Evolutionary conservation across 1,140 invertebrate genomes (phyloP), one percentile per base, ranked within the genome.

Genomic region (Popillia japonica): DNA sequence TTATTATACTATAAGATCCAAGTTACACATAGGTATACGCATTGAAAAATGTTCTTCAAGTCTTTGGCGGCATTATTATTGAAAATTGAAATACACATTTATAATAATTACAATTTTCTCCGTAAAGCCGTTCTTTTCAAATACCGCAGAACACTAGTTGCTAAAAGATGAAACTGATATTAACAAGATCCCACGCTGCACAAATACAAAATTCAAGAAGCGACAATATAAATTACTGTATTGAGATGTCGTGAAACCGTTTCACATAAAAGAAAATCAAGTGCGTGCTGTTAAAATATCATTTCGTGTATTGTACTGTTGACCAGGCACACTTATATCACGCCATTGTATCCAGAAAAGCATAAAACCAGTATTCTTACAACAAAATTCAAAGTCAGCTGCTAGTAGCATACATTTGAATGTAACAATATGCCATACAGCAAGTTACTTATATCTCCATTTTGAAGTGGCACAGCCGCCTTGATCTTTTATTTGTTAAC

Each of bases 401-500:
- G 77, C 42, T n/a, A 55, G 72, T 42, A 77, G 34, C 9, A 34
- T 64, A n/a, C 22, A 72, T 64, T 77, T 34, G 40, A 78, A 74
- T 41, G 20, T 68, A 68, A 68, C 27, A 68, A 68, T 34, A 22
- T n/a, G 6, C 17, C 14, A 55, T 55, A 17, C 14, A 73, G 14
- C 40, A 44, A 73, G 77, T 78, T 41, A 78, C 64, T 78, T 78
- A 78, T 73, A 48, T 78, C 10, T 72, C 77, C 77, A 78, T 78
- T 78, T 78, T 22, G 34, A 48, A 41, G 22, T 34, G 61, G 42
- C 44, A 72, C 77, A 78, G 77, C 77, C 77, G 77, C 77, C 72
- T 78, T 74, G 72, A 23, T 78, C 77, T 72, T 78, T 78, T 78
- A 78, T 78, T 78, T 78, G 77, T 74, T 78, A 78, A 78, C 77